phyloP scores from a whole-genome alignment of 2,888 invertebrate genomes.

The Gasteruption jaculator region DNA sequence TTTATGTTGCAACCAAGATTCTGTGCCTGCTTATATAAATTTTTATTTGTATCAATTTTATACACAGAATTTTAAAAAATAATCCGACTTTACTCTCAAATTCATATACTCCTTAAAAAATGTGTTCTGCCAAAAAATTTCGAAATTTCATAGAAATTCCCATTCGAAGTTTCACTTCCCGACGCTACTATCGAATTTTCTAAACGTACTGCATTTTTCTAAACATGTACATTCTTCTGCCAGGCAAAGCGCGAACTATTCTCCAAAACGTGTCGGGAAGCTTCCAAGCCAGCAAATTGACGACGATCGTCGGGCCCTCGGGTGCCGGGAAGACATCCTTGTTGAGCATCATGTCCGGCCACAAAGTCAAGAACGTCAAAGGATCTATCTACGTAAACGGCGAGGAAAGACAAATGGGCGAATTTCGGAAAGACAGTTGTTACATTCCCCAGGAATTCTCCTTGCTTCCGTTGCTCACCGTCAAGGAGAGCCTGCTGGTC shows the following conservation, averaged over 20 bases:
- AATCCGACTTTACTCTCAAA: too few species aligned
- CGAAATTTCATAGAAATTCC: too few species aligned
- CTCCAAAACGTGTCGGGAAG: conserved; percentile 58
- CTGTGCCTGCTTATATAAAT: too few species aligned
- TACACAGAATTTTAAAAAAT: too few species aligned
- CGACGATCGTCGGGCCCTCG: conserved; percentile 67
- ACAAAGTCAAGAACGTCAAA: conserved; percentile 53
- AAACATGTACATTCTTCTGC: conserved; percentile 1
- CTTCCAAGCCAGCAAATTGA: conserved; percentile 60
- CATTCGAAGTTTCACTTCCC: too few species aligned
- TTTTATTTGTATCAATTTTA: too few species aligned
- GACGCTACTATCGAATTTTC: too few species aligned
- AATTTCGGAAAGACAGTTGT: conserved; percentile 71
- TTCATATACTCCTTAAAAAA: too few species aligned
- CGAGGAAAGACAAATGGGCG: conserved; percentile 58
- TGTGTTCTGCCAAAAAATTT: too few species aligned
- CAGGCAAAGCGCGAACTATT: conserved; percentile 48
- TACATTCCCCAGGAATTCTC: conserved; percentile 60
- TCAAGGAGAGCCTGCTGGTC: conserved; percentile 57
- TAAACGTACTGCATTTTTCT: too few species aligned
- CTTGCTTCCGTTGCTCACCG: conserved; percentile 57
- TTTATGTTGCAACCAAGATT: too few species aligned
- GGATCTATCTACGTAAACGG: conserved; percentile 72
- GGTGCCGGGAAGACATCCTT: conserved; percentile 76
- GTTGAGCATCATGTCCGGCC: conserved; percentile 69